These are phyloP conservation scores for Mesaphorura yosii DNA, from an alignment of 1,140 invertebrate species.

Conservation along the genomic window DNA sequence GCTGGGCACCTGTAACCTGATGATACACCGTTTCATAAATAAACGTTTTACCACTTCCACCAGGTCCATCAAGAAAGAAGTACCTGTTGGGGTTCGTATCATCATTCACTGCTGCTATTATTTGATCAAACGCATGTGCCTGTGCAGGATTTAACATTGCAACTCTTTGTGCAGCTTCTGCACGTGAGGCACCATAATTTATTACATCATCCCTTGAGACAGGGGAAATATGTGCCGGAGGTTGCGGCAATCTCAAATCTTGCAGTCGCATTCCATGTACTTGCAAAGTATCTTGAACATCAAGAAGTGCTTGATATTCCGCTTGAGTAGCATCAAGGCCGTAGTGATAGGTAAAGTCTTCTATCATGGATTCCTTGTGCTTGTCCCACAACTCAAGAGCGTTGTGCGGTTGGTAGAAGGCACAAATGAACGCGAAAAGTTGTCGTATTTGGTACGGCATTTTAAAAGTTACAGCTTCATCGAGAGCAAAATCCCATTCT, in stretches of 20 bases:
- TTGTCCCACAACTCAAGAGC: not conserved
- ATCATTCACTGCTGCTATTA: not conserved
- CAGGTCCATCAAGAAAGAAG: constrained; percentile 12
- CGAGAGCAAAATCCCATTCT: constrained; percentile 1
- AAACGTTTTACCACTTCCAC: constrained; percentile 18
- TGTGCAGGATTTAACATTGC: not conserved
- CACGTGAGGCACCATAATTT: not conserved
- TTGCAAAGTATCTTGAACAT: constrained; percentile 1
- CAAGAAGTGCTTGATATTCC: not conserved
- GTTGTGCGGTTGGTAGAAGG: not conserved
- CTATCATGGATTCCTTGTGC: not conserved
- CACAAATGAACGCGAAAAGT: constrained; percentile 7
- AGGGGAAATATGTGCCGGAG: not conserved
- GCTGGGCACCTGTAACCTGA: not conserved
- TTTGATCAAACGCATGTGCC: not conserved
- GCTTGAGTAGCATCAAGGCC: not conserved
- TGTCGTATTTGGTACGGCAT: constrained; percentile 7
- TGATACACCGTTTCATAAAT: constrained; percentile 6
- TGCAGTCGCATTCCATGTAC: not conserved
- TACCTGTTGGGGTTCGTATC: not conserved
- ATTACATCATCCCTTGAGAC: not conserved
- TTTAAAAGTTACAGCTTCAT: not conserved
- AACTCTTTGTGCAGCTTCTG: not conserved
- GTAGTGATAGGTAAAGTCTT: not conserved
- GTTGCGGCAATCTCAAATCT: not conserved